Percentiles rank a stretch among this genome's conserved stretches.
Evolutionary conservation across 2,888 invertebrate species (phyloP).

Genomic region (Oligia fasciuncula): DNA sequence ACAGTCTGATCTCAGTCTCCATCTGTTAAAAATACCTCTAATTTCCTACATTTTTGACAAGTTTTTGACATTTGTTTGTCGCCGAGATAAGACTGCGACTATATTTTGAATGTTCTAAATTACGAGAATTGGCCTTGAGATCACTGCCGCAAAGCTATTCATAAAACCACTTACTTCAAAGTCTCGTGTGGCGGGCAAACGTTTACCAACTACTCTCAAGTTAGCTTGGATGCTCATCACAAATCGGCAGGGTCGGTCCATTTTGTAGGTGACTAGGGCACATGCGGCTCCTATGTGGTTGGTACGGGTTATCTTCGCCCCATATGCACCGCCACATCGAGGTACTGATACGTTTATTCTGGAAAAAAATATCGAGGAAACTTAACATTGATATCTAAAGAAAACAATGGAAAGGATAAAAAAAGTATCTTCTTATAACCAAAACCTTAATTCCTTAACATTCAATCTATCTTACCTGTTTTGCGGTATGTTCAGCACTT

Average conservation of each 20-base stretch:
- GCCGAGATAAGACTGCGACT: too few species aligned
- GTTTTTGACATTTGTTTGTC: too few species aligned
- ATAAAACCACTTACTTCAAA: constrained; percentile 90
- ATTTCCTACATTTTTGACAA: too few species aligned
- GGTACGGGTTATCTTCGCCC: constrained; percentile 92
- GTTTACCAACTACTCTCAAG: constrained; percentile 92
- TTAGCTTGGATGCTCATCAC: constrained; percentile 93
- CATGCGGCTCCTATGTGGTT: constrained; percentile 91
- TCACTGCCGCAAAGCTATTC: background rate
- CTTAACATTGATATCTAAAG: background rate
- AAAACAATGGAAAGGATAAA: background rate
- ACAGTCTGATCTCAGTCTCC: too few species aligned
- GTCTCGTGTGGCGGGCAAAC: constrained; percentile 90
- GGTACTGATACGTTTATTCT: constrained; percentile 77
- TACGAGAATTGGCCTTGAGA: too few species aligned
- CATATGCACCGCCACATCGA: constrained; percentile 91
- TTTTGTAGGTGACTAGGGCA: constrained; percentile 92
- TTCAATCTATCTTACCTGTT: constrained; percentile 85
- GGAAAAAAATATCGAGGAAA: background rate
- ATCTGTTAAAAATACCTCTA: too few species aligned
- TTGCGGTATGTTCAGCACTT: constrained; percentile 87
- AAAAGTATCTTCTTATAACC: too few species aligned
- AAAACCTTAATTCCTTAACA: background rate
- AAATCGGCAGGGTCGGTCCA: constrained; percentile 92
- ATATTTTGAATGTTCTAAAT: background rate